phyloP scores from a whole-genome alignment of 2,797 vertebrate species.

The Chelon labrosus region DNA sequence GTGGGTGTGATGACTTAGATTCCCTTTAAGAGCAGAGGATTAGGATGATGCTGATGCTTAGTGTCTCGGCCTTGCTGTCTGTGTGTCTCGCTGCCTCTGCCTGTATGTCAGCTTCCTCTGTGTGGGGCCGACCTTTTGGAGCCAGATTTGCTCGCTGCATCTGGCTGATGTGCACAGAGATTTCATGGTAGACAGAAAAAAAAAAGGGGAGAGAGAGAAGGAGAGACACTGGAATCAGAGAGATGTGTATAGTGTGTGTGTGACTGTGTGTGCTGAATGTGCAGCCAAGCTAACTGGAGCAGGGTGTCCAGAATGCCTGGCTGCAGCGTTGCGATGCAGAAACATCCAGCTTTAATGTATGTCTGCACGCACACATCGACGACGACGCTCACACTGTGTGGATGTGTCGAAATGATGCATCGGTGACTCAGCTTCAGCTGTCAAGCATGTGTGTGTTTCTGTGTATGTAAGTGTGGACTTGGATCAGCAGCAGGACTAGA shows the following conservation, averaged over 20 bases:
- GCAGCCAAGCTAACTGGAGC: conserved; percentile 79
- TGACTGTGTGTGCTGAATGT: conserved; percentile 58
- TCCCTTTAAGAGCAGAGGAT: conserved; percentile 66
- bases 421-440: conserved; percentile 57
- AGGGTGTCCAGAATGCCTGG: conserved; percentile 67
- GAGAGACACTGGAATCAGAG: conserved; percentile 14
- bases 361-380: conserved; percentile 27
- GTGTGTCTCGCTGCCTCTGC: conserved; percentile 70
- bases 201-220: conserved; percentile 4
- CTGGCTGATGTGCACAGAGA: conserved; percentile 65
- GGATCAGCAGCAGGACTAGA: conserved; percentile 65
- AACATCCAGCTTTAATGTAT: conserved; percentile 40
- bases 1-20: conserved; percentile 59
- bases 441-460: conserved; percentile 24
- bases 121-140: conserved; percentile 63
- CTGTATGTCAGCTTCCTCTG: conserved; percentile 67
- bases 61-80: conserved; percentile 70
- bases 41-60: conserved; percentile 77
- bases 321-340: conserved; percentile 59
- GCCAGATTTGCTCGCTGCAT: conserved; percentile 68
- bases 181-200: conserved; percentile 61
- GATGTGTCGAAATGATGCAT: conserved; percentile 63
- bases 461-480: conserved; percentile 48
- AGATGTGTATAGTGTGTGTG: conserved; percentile 27
- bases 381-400: conserved; percentile 49